A percentile compares a stretch with the other conserved stretches of the same genome.
Evolutionary conservation across 2,113 vertebrate species (phyloP).

Genomic region (Oostethus manadensis): DNA sequence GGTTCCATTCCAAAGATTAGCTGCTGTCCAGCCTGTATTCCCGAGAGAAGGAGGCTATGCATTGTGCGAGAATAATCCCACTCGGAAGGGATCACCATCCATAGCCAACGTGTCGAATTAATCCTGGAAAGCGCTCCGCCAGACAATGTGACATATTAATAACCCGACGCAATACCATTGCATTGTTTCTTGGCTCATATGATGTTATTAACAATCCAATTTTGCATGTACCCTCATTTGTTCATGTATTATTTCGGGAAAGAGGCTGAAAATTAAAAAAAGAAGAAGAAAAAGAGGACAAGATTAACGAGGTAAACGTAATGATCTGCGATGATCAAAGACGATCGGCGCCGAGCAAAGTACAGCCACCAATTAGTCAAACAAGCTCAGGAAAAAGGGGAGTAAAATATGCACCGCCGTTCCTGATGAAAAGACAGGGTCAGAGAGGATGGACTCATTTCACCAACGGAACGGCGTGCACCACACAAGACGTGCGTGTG

Average conservation of each 20-base stretch:
- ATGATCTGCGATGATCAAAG: slow-evolving; percentile 82
- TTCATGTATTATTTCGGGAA: slow-evolving; percentile 24
- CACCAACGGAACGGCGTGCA: slow-evolving; percentile 66
- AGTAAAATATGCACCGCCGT: slow-evolving; percentile 72
- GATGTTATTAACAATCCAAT: slow-evolving; percentile 76
- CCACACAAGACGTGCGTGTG: slow-evolving; percentile 32
- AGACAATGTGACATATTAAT: slow-evolving; percentile 24
- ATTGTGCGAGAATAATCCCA: neutral
- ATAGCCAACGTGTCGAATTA: slow-evolving; percentile 11
- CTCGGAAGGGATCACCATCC: neutral
- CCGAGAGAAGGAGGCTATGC: neutral
- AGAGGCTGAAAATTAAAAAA: slow-evolving; percentile 37
- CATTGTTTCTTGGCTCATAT: slow-evolving; percentile 63
- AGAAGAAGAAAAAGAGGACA: slow-evolving; percentile 33
- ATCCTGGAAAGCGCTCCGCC: neutral
- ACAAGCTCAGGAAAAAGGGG: slow-evolving; percentile 70
- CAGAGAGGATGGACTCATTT: slow-evolving; percentile 75
- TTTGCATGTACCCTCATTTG: slow-evolving; percentile 57
- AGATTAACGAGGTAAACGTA: slow-evolving; percentile 83
- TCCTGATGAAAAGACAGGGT: slow-evolving; percentile 77
- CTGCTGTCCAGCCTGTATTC: neutral
- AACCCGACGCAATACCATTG: slow-evolving; percentile 35
- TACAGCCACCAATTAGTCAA: slow-evolving; percentile 81
- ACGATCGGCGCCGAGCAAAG: slow-evolving; percentile 74
- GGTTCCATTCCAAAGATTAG: no score